Evolutionary conservation across 2,888 invertebrate genomes (phyloP).

Genomic region (Steromphala cineraria): DNA sequence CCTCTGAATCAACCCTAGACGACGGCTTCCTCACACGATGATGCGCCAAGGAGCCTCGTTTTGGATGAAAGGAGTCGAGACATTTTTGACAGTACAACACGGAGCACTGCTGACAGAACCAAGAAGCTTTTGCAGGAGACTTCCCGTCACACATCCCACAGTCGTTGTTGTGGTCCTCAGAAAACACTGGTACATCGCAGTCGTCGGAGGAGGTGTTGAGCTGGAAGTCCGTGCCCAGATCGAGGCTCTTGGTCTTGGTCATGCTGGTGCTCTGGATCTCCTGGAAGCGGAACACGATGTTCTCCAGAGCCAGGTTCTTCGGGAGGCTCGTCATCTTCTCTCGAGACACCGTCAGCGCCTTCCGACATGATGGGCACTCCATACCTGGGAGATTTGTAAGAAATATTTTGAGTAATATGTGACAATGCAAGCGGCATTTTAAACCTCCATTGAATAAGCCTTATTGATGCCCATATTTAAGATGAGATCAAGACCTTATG

Average conservation of each 20-base stretch:
- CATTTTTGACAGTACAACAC: conserved; percentile 69
- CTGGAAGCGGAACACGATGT: conserved; percentile 70
- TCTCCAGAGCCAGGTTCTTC: conserved; percentile 70
- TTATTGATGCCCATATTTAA: too few relatives aligned
- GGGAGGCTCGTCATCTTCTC: conserved; percentile 62
- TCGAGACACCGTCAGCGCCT: conserved; percentile 49
- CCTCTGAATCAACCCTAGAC: conserved; percentile 38
- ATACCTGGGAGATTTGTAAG: conserved; percentile 45
- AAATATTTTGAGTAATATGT: not conserved
- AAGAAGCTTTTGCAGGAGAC: conserved; percentile 53
- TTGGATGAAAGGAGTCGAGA: conserved; percentile 66
- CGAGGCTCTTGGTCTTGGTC: conserved; percentile 55
- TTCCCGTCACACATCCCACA: conserved; percentile 67
- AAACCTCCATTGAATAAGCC: too few relatives aligned
- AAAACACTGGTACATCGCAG: conserved; percentile 38
- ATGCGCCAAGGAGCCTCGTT: conserved; percentile 59
- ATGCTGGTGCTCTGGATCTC: conserved; percentile 66
- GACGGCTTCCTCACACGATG: conserved; percentile 54
- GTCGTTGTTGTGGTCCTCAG: conserved; percentile 39
- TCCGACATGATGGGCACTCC: conserved; percentile 70
- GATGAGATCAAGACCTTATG: too few relatives aligned
- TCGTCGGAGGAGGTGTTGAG: conserved; percentile 19
- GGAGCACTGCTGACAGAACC: conserved; percentile 69
- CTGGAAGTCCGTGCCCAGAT: conserved; percentile 42
- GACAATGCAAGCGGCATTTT: not conserved